These are phyloP conservation scores for Volucella inflata DNA, from an alignment of 2,888 invertebrate genomes.

Conservation along the genomic window DNA sequence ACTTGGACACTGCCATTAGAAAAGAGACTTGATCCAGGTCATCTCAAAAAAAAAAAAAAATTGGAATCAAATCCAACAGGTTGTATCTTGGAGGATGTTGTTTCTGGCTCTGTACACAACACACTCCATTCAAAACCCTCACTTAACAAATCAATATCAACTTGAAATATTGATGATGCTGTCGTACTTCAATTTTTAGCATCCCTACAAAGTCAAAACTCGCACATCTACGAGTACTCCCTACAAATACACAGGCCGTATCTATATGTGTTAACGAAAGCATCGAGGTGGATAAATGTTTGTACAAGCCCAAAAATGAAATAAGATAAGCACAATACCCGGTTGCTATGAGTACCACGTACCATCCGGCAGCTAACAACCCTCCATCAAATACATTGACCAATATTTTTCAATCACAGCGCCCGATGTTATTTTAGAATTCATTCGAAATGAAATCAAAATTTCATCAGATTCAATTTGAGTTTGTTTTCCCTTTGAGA, in stretches of 20 bases:
- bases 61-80: too few relatives aligned
- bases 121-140: too few relatives aligned
- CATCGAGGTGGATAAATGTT: slow-evolving; percentile 64
- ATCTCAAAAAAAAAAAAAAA: too few relatives aligned
- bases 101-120: too few relatives aligned
- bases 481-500: slow-evolving; percentile 68
- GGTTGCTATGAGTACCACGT: slow-evolving; percentile 32
- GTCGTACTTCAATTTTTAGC: background rate
- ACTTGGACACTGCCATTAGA: too few relatives aligned
- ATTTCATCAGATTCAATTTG: slow-evolving; percentile 75
- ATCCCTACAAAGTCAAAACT: background rate
- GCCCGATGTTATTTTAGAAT: slow-evolving; percentile 75
- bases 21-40: too few relatives aligned
- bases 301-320: slow-evolving; percentile 53
- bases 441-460: slow-evolving; percentile 75
- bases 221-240: background rate
- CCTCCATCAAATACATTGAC: slow-evolving; percentile 47
- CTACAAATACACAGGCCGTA: background rate
- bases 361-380: background rate
- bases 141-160: background rate
- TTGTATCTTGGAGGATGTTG: too few relatives aligned
- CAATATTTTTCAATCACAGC: slow-evolving; percentile 75
- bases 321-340: slow-evolving; percentile 66
- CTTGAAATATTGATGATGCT: background rate
- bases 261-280: slow-evolving; percentile 48